These are phyloP conservation scores for Trinorchestia longiramus DNA, from an alignment of 1,140 invertebrate species.

Conservation along the genomic window DNA sequence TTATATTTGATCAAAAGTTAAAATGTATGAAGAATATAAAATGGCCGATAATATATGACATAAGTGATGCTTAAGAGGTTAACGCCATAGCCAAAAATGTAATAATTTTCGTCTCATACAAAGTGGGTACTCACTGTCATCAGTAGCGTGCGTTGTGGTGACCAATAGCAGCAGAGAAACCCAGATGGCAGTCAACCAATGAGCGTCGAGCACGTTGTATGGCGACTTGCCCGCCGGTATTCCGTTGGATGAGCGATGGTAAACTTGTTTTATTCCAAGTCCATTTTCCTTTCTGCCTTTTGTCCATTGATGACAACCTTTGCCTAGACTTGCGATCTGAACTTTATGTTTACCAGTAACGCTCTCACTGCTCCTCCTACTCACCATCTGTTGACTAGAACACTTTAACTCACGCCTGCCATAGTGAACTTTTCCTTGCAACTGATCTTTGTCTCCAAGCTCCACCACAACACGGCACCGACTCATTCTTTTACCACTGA, in stretches of 20 bases:
- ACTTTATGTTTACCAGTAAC: background rate
- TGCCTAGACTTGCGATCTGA: background rate
- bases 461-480: background rate
- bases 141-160: background rate
- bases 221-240: background rate
- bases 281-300: background rate
- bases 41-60: no score
- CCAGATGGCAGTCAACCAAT: background rate
- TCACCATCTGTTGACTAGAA: background rate
- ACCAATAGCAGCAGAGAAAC: background rate
- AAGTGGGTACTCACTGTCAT: conserved; percentile 39
- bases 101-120: background rate
- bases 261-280: background rate
- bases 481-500: background rate
- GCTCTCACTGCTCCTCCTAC: background rate
- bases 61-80: no score
- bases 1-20: no score
- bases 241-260: background rate
- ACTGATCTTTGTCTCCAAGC: background rate
- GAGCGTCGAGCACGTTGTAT: background rate
- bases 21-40: no score
- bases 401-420: background rate
- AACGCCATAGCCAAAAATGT: no score
- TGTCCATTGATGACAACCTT: background rate
- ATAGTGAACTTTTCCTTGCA: background rate